Base-by-base conservation (phyloP, 2,797 vertebrate species). In the Strix occidentalis region DNA sequence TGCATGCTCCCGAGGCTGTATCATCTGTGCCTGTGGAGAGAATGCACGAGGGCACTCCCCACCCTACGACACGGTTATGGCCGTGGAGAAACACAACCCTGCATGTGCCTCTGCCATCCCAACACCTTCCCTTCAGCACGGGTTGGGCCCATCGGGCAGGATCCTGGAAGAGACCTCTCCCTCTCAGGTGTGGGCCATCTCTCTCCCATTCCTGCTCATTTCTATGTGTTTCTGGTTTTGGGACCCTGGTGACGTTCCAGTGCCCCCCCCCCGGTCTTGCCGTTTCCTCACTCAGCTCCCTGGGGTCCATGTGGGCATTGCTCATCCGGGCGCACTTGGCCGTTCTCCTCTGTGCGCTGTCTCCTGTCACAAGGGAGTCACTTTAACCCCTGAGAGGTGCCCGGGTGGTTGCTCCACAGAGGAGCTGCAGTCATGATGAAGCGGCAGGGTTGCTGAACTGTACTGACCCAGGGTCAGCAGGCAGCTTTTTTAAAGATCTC, bases 301-400 rank as follows among this genome's bases (percentile, higher is more conserved):
- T 20, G 58, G 63, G 31, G 6, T 26, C 46, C 41, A 0, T 0
- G 1, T 23, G 50, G 21, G 19, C 9, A 1, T n/a, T 63, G 31
- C 26, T 48, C 15, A 5, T 7, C 16, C 28, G 37, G 50, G 37
- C 16, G 16, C 19, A 6, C 51, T 56, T 45, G 35, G 58, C 84
- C 31, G 12, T 69, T 50, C 25, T 60, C 4, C 1, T 37, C 51
- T 33, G 4, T 24, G 60, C 25, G 16, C 26, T 29, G 23, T 26
- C 45, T 84, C 33, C 56, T 37, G 0, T 46, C 69, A 39, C 24
- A 33, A 29, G 35, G 26, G 16, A 66, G 17, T 50, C 29, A 21
- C 19, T 71, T 56, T 43, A 54, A 0, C 25, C 19, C 23, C 48
- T 33, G 29, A 2, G 48, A 25, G 39, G 29, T 54, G 54, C 39